Conservation (phyloP, 2,888 invertebrate species). For the Andrena trimmerana region DNA sequence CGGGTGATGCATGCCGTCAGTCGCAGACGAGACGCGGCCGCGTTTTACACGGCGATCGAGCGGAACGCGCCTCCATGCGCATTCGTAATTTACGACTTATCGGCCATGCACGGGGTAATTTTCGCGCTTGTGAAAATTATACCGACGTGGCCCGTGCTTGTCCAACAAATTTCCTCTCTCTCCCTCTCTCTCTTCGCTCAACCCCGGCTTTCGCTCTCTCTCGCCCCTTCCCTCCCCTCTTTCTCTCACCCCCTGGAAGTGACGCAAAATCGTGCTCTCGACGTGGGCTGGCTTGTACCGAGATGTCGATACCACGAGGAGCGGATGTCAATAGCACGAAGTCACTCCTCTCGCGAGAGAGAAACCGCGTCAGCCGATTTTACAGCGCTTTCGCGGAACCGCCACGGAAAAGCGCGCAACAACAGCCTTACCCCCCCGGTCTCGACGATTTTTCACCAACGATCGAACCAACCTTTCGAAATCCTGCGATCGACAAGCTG, state of each 20-base stretch:
- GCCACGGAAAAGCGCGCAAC: constrained; percentile 28
- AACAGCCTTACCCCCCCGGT: constrained; percentile 11
- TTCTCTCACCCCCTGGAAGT: constrained; percentile 69
- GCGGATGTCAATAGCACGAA: constrained; percentile 83
- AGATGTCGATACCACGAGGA: constrained; percentile 81
- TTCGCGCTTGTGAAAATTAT: constrained; percentile 73
- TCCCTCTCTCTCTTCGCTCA: constrained; percentile 14
- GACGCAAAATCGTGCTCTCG: constrained; percentile 76
- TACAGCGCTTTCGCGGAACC: constrained; percentile 64
- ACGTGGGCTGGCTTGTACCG: constrained; percentile 73
- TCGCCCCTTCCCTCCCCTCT: constrained; percentile 21
- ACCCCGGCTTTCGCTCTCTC: constrained; percentile 7
- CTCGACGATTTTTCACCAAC: constrained; percentile 18
- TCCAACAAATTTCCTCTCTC: constrained; percentile 47
- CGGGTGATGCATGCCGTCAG: constrained; percentile 65
- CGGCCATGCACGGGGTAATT: constrained; percentile 69
- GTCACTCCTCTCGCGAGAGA: constrained; percentile 76
- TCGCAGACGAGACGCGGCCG: constrained; percentile 60
- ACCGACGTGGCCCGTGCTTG: constrained; percentile 59
- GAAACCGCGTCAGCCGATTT: constrained; percentile 71
- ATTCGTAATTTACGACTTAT: constrained; percentile 78
- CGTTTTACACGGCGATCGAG: constrained; percentile 67
- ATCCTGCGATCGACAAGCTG: background rate
- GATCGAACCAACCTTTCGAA: background rate
- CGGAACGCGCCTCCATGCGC: constrained; percentile 48